Percentiles rank a stretch among this genome's conserved stretches.
Conservation (phyloP, 2,888 invertebrate genomes). For the Tuta absoluta region DNA sequence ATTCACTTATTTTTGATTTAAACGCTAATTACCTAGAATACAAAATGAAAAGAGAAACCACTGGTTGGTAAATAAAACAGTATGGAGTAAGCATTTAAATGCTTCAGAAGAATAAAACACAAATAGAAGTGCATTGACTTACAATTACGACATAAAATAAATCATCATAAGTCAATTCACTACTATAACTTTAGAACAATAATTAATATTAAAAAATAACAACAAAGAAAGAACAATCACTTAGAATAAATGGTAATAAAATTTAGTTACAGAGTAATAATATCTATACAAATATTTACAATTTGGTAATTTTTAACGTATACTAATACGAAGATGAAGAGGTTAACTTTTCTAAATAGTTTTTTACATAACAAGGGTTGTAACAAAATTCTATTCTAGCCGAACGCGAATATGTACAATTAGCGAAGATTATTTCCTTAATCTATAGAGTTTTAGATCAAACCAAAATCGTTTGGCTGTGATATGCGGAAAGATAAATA, state of each 20-base stretch:
- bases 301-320: slow-evolving; percentile 79
- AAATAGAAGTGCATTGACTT: slow-evolving; percentile 14
- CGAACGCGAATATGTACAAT: slow-evolving; percentile 61
- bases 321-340: slow-evolving; percentile 73
- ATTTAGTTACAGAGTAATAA: slow-evolving; percentile 76
- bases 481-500: slow-evolving; percentile 69
- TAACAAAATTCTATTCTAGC: slow-evolving; percentile 64
- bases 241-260: slow-evolving; percentile 80
- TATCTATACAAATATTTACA: slow-evolving; percentile 81
- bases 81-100: slow-evolving; percentile 49
- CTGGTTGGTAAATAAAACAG: slow-evolving; percentile 42
- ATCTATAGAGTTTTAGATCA: slow-evolving; percentile 54
- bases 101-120: slow-evolving; percentile 41
- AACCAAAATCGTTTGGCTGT: slow-evolving; percentile 55
- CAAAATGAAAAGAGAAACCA: slow-evolving; percentile 37
- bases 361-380: slow-evolving; percentile 70
- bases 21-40: slow-evolving; percentile 15
- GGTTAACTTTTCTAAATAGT: slow-evolving; percentile 62
- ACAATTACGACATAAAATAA: not conserved
- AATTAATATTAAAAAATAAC: slow-evolving; percentile 74
- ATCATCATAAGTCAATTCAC: slow-evolving; percentile 29
- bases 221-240: slow-evolving; percentile 79
- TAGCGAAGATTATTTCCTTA: slow-evolving; percentile 44
- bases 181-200: slow-evolving; percentile 39
- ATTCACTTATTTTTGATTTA: not conserved